Conservation (phyloP, 2,113 vertebrate species). For the Amblyopsis rosae region DNA sequence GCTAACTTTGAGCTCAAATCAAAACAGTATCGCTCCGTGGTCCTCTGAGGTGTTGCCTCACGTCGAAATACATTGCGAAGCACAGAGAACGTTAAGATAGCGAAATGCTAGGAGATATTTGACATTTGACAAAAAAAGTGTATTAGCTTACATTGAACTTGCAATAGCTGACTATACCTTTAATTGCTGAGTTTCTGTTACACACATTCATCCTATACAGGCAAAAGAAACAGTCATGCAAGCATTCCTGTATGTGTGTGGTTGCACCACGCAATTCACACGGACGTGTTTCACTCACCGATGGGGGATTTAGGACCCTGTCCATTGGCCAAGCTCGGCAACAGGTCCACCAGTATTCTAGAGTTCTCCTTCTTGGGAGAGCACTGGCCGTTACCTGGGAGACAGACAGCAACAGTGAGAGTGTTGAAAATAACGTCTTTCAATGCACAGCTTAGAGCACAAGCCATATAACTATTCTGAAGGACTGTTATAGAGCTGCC, state of each 20-base stretch:
- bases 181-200: no score
- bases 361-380: slow-evolving; percentile 91
- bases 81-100: no score
- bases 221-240: background rate
- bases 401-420: slow-evolving; percentile 64
- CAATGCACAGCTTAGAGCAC: slow-evolving; percentile 28
- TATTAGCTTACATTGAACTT: no score
- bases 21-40: no score
- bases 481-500: background rate
- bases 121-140: no score
- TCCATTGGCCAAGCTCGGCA: slow-evolving; percentile 90
- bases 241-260: background rate
- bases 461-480: background rate
- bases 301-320: slow-evolving; percentile 87
- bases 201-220: no score
- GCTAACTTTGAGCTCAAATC: no score
- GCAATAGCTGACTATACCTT: no score
- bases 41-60: no score
- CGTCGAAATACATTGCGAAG: no score
- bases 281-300: slow-evolving; percentile 80
- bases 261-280: slow-evolving; percentile 2
- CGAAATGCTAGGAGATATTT: no score
- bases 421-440: slow-evolving; percentile 33
- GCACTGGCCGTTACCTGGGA: slow-evolving; percentile 95
- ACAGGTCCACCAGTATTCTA: slow-evolving; percentile 89